Evolutionary conservation across 2,888 invertebrate species (phyloP).

Genomic region (Drosophila lutescens): DNA sequence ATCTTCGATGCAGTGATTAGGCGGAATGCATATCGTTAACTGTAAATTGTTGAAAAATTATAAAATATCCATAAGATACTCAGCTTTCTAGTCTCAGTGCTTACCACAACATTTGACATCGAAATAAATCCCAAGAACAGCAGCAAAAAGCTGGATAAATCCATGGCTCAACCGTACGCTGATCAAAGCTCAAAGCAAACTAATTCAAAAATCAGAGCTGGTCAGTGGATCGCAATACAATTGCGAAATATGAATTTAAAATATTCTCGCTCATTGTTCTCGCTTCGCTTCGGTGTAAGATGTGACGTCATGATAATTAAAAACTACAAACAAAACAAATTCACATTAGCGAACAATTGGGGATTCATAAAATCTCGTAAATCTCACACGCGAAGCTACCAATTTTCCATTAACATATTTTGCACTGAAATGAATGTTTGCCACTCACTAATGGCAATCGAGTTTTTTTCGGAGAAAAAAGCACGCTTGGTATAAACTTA

Average conservation of each 20-base stretch:
- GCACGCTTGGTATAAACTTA: too few species aligned
- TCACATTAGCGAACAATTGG: conserved; percentile 19
- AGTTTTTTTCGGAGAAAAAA: too few species aligned
- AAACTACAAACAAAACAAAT: conserved; percentile 26
- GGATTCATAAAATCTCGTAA: conserved; percentile 32
- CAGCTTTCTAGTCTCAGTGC: not conserved
- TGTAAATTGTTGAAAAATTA: not conserved
- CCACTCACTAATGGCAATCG: not conserved
- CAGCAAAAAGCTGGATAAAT: conserved; percentile 6
- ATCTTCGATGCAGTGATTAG: conserved; percentile 67
- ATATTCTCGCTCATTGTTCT: conserved; percentile 42
- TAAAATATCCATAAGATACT: not conserved
- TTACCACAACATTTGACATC: conserved; percentile 42
- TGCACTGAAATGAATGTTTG: conserved; percentile 4
- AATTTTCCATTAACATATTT: not conserved
- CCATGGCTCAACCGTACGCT: conserved; percentile 53
- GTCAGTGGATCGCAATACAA: conserved; percentile 15
- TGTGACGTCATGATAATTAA: conserved; percentile 74
- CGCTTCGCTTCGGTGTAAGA: conserved; percentile 22
- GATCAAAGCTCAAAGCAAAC: conserved; percentile 60
- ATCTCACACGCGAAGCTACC: conserved; percentile 61
- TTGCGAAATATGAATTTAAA: conserved; percentile 30
- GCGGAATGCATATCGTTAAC: conserved; percentile 65
- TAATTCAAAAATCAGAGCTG: conserved; percentile 11
- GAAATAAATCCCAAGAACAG: conserved; percentile 24